Conservation (phyloP, 2,797 vertebrate genomes). For the Gila robusta region DNA sequence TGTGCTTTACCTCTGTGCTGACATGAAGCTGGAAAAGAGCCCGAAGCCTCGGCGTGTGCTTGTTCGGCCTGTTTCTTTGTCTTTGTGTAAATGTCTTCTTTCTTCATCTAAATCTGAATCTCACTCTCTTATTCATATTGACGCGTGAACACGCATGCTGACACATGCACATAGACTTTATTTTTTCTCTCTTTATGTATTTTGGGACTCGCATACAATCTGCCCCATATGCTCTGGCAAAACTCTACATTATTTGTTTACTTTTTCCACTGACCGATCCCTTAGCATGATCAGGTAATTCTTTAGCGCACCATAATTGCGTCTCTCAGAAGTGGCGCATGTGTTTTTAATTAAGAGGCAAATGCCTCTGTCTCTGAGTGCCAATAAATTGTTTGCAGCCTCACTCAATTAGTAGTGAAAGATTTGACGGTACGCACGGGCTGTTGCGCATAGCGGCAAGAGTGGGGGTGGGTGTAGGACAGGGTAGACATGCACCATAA, state of each 20-base stretch:
- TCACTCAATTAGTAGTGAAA: conserved; percentile 64
- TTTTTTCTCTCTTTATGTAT: neutral
- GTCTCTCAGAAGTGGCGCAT: conserved; percentile 61
- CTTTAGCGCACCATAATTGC: conserved; percentile 56
- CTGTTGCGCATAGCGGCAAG: conserved; percentile 9
- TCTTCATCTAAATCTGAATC: conserved; percentile 29
- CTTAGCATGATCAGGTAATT: conserved; percentile 53
- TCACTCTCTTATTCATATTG: conserved; percentile 7
- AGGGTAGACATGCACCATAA: conserved; percentile 48
- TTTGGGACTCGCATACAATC: neutral
- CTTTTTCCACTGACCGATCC: conserved; percentile 50
- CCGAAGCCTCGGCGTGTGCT: conserved; percentile 25
- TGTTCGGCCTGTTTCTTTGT: conserved; percentile 47
- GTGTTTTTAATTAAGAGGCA: conserved; percentile 65
- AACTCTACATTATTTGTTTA: conserved; percentile 42
- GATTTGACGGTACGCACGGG: conserved; percentile 54
- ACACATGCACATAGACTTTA: neutral
- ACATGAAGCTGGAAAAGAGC: conserved; percentile 38
- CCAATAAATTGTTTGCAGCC: conserved; percentile 67
- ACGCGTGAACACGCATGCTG: neutral
- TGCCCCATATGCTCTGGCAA: neutral
- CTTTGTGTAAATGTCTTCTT: neutral
- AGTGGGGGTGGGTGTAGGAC: neutral
- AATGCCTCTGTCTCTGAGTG: conserved; percentile 58
- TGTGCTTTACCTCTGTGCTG: conserved; percentile 33